A percentile compares a stretch with the other conserved stretches of the same genome.
Evolutionary conservation across 2,797 vertebrate genomes (phyloP).

Genomic region (Artibeus jamaicensis): DNA sequence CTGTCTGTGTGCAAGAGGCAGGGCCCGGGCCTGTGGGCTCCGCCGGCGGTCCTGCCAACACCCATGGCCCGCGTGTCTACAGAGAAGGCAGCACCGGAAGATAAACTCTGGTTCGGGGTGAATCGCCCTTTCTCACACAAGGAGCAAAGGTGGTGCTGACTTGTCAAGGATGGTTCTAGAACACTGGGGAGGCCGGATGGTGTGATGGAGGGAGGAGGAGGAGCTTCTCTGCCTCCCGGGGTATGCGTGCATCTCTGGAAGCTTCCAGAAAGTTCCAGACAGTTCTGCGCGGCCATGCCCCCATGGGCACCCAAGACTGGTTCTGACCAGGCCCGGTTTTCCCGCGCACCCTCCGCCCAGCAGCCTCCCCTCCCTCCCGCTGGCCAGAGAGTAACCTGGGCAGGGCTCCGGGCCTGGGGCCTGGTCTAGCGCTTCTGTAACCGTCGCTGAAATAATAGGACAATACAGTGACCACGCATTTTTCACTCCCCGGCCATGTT

Average conservation of each 20-base stretch:
- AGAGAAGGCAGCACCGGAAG: background rate
- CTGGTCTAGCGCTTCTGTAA: background rate
- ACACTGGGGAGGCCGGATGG: too few species aligned
- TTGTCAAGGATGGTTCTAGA: background rate
- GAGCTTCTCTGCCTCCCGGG: background rate
- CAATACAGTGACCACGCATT: background rate
- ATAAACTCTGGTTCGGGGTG: background rate
- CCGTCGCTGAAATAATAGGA: background rate
- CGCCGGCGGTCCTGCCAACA: background rate
- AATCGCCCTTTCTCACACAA: background rate
- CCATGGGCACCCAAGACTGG: background rate
- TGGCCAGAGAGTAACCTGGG: background rate
- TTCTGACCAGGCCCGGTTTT: background rate
- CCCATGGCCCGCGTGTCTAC: background rate
- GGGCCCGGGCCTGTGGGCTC: background rate
- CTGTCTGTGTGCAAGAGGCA: background rate
- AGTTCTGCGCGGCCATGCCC: background rate
- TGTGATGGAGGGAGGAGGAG: accelerated
- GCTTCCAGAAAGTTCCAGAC: background rate
- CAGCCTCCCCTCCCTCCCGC: background rate
- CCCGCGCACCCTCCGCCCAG: background rate
- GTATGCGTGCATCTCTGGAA: background rate
- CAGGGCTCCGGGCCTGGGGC: background rate
- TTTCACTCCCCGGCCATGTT: accelerated
- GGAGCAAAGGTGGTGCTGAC: background rate